These are phyloP conservation scores for Contarinia nasturtii DNA, from an alignment of 1,140 invertebrate species.

Conservation along the genomic window DNA sequence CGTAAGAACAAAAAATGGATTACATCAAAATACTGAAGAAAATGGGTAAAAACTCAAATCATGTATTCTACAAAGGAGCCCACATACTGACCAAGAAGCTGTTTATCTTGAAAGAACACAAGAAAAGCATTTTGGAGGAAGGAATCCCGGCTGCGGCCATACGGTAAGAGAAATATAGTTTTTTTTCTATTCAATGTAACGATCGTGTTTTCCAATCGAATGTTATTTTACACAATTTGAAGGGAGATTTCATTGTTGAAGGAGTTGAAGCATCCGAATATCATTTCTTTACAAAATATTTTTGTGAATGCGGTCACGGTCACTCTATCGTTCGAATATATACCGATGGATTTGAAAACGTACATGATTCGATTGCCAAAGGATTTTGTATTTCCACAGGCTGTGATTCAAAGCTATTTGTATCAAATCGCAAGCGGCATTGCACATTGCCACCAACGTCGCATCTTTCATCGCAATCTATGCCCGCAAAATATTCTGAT, in stretches of 20 bases:
- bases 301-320: not conserved
- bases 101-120: no score
- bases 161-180: no score
- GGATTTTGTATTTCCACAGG: conserved; percentile 4
- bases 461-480: conserved; percentile 84
- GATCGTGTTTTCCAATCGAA: no score
- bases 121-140: no score
- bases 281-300: not conserved
- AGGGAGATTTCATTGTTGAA: not conserved
- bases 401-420: conserved; percentile 30
- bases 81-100: no score
- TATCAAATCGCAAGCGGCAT: conserved; percentile 75
- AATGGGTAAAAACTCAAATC: no score
- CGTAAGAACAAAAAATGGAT: no score
- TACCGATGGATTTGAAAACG: not conserved
- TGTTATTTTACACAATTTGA: not conserved
- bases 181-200: no score
- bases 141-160: no score
- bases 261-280: not conserved
- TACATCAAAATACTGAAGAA: no score
- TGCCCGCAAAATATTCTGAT: conserved; percentile 95
- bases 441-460: conserved; percentile 84
- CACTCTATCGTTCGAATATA: no score
- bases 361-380: not conserved
- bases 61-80: no score